These are phyloP conservation scores for Halocynthia aurantium DNA, from an alignment of 23 tunicate species.

Conservation along the genomic window DNA sequence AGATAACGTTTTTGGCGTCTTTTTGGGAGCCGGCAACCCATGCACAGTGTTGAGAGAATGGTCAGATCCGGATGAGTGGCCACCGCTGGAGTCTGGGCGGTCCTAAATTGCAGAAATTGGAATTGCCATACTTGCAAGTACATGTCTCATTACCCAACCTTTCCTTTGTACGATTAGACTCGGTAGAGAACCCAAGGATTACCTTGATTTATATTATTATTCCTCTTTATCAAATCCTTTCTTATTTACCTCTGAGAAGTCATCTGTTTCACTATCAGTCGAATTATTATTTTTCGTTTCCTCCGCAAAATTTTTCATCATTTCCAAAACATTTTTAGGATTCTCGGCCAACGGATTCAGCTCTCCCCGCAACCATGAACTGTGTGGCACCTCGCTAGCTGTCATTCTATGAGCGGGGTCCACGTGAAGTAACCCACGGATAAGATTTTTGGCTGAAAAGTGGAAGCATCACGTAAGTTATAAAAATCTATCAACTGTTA, in stretches of 20 bases:
- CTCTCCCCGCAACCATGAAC: constrained; percentile 75
- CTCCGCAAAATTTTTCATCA: constrained; percentile 81
- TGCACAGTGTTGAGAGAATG: constrained; percentile 6
- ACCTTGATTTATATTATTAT: too few species aligned
- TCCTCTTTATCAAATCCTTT: too few species aligned
- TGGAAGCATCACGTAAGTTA: too few species aligned
- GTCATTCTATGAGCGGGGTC: constrained; percentile 87
- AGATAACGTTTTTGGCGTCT: constrained; percentile 11
- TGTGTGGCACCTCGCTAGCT: constrained; percentile 53
- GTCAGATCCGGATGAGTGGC: constrained; percentile 8
- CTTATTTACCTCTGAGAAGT: too few species aligned
- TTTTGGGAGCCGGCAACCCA: constrained; percentile 22
- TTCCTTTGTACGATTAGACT: too few species aligned
- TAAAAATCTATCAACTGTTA: too few species aligned
- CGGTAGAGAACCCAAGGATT: too few species aligned
- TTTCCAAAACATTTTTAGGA: constrained; percentile 60
- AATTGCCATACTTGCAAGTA: too few species aligned
- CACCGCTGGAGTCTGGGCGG: constrained; percentile 21
- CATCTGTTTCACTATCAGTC: constrained; percentile 15
- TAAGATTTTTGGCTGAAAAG: constrained; percentile 54
- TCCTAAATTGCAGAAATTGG: not conserved
- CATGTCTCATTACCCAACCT: too few species aligned
- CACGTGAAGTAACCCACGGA: constrained; percentile 40
- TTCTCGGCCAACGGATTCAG: constrained; percentile 28
- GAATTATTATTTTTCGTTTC: constrained; percentile 44